These are phyloP conservation scores for Sebastes matsubarae DNA, from an alignment of 2,797 vertebrate species.

Conservation along the genomic window DNA sequence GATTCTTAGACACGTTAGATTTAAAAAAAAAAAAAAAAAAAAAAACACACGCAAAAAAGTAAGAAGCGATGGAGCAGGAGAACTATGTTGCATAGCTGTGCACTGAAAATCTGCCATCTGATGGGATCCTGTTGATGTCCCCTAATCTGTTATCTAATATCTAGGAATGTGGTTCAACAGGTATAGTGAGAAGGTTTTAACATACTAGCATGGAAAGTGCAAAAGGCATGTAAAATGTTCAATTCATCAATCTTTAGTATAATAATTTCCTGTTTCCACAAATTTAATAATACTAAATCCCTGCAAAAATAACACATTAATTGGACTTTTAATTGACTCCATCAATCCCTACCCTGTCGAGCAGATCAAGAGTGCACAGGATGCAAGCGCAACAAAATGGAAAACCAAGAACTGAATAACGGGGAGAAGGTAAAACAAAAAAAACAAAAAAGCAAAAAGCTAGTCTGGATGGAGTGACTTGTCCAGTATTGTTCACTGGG, in stretches of 20 bases:
- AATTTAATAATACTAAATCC: background rate
- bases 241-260: background rate
- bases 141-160: background rate
- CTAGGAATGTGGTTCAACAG: background rate
- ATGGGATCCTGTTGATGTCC: background rate
- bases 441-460: constrained; percentile 52
- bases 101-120: constrained; percentile 74
- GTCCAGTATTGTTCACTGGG: constrained; percentile 85
- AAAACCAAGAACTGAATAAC: constrained; percentile 71
- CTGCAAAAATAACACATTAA: background rate
- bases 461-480: constrained; percentile 84
- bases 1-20: constrained; percentile 52
- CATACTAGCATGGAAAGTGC: background rate
- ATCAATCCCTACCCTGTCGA: background rate
- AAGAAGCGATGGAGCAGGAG: constrained; percentile 79
- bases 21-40: background rate
- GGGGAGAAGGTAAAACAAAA: constrained; percentile 33
- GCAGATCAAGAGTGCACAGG: constrained; percentile 92
- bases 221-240: background rate
- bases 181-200: background rate
- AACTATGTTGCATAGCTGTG: constrained; percentile 80
- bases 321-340: background rate
- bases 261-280: background rate
- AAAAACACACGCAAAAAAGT: constrained; percentile 62
- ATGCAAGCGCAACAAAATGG: constrained; percentile 83